These are phyloP conservation scores for Epicampocera succincta DNA, from an alignment of 2,888 invertebrate genomes.

Conservation along the genomic window DNA sequence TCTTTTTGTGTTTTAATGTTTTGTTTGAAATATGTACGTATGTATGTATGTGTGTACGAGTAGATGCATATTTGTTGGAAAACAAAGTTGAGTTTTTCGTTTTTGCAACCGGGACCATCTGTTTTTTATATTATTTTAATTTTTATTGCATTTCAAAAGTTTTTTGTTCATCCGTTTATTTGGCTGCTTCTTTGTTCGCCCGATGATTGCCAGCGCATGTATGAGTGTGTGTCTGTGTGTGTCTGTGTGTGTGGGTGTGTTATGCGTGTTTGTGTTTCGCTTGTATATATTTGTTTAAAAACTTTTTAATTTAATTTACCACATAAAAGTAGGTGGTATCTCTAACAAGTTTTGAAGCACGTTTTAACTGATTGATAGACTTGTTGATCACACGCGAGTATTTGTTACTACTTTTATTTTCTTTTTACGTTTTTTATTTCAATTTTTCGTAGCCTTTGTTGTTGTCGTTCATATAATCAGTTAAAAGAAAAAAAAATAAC, in stretches of 20 bases:
- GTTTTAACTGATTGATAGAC: slow-evolving; percentile 69
- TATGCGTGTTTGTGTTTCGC: slow-evolving; percentile 25
- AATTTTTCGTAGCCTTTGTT: background rate
- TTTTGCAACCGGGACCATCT: slow-evolving; percentile 57
- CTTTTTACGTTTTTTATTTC: slow-evolving; percentile 16
- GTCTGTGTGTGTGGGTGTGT: background rate
- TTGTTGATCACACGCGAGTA: slow-evolving; percentile 64
- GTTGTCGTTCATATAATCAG: slow-evolving; percentile 31
- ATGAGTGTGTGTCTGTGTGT: background rate
- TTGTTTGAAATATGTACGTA: slow-evolving; percentile 30
- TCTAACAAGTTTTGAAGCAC: slow-evolving; percentile 68
- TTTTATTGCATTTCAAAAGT: slow-evolving; percentile 70
- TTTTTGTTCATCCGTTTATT: slow-evolving; percentile 51
- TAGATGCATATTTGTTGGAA: slow-evolving; percentile 52
- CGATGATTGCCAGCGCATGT: background rate
- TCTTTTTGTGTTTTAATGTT: background rate
- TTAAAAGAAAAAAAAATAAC: slow-evolving; percentile 3
- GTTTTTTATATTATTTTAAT: slow-evolving; percentile 69
- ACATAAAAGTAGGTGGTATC: slow-evolving; percentile 67
- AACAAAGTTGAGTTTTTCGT: slow-evolving; percentile 46
- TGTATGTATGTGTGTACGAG: too few relatives aligned
- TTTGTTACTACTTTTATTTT: slow-evolving; percentile 49
- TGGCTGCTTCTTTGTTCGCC: slow-evolving; percentile 26
- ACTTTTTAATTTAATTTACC: slow-evolving; percentile 70
- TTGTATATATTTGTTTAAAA: slow-evolving; percentile 63